Evolutionary conservation across 2,113 vertebrate genomes (phyloP).

Genomic region (Chloroceryle aenea): DNA sequence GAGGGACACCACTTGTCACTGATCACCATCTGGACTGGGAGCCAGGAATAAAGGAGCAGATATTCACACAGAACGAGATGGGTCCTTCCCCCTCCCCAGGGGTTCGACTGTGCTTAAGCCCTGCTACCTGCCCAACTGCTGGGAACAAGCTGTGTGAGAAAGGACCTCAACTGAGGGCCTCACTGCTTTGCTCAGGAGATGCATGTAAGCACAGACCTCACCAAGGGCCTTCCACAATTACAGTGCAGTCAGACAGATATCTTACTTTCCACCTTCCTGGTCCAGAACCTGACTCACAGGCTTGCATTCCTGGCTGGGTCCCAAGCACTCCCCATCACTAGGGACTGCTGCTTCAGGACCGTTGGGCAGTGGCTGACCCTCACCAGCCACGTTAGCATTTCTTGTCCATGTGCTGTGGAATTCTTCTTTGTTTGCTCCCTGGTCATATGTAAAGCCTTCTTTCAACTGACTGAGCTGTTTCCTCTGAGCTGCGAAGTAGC

Average conservation of each 20-base stretch:
- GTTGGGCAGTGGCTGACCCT: neutral
- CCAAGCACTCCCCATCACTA: neutral
- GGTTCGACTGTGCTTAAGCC: neutral
- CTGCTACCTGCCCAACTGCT: accelerated
- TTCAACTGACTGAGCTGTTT: neutral
- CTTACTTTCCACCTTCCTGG: neutral
- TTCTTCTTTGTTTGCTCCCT: neutral
- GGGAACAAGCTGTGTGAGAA: neutral
- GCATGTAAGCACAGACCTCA: neutral
- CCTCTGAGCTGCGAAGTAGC: neutral
- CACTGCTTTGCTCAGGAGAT: neutral
- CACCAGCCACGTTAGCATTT: neutral
- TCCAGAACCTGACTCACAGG: neutral
- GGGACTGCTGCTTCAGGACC: neutral
- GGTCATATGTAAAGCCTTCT: neutral
- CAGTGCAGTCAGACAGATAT: neutral
- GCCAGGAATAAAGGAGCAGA: neutral
- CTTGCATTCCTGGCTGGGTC: neutral
- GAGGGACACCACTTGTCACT: no score
- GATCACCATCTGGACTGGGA: no score
- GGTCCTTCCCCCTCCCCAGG: neutral
- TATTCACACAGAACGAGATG: accelerated
- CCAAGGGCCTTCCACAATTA: neutral
- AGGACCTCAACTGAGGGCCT: accelerated
- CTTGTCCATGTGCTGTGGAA: neutral